These are phyloP conservation scores for Cygnus atratus DNA, from an alignment of 2,113 vertebrate genomes.

Conservation along the genomic window DNA sequence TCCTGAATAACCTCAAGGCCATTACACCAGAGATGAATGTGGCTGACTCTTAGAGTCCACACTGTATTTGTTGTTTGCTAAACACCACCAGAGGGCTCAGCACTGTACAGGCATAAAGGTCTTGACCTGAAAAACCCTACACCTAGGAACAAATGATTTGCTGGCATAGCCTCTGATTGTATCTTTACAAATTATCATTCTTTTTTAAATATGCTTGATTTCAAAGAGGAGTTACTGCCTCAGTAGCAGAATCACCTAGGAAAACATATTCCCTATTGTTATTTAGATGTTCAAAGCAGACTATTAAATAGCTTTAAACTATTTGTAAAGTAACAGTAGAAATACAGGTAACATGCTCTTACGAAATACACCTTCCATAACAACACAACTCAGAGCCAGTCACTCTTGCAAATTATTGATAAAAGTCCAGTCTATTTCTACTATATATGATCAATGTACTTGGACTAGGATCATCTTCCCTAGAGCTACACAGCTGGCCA, in stretches of 20 bases:
- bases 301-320: neutral
- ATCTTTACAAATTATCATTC: neutral
- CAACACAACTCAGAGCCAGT: neutral
- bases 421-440: neutral
- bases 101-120: neutral
- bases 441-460: neutral
- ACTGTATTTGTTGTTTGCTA: neutral
- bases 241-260: neutral
- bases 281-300: neutral
- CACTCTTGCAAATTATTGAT: neutral
- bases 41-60: neutral
- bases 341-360: neutral
- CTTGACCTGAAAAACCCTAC: neutral
- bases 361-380: neutral
- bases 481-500: neutral
- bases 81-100: slow-evolving; percentile 41
- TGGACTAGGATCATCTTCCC: neutral
- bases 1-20: neutral
- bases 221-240: neutral
- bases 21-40: neutral
- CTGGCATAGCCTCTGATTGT: neutral
- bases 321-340: neutral
- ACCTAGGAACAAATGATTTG: neutral
- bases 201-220: neutral
- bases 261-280: neutral